phyloP scores from a whole-genome alignment of 2,797 vertebrate species.

The Orientallactaga sibirica region DNA sequence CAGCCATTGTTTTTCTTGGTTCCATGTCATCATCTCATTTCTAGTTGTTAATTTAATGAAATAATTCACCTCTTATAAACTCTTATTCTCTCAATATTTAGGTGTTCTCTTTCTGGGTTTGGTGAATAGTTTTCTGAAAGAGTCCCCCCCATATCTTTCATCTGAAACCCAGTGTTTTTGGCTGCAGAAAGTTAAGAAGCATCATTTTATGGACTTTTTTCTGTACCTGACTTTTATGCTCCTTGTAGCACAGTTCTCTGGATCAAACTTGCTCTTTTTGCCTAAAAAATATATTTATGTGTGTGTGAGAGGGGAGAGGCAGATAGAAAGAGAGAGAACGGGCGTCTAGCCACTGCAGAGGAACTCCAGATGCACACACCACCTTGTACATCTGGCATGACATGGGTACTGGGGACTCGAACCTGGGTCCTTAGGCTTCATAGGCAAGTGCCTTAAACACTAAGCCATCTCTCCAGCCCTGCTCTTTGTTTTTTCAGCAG shows the following conservation, averaged over 20 bases:
- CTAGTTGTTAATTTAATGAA: conserved; percentile 6
- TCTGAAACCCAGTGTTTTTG: background rate
- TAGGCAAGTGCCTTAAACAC: too few relatives aligned
- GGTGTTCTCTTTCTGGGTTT: background rate
- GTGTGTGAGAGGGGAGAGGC: too few relatives aligned
- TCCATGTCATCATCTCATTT: background rate
- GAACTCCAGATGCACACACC: too few relatives aligned
- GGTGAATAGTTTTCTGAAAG: background rate
- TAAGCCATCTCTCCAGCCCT: too few relatives aligned
- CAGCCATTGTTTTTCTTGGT: background rate
- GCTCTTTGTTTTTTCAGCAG: background rate
- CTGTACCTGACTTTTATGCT: background rate
- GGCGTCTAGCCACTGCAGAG: too few relatives aligned
- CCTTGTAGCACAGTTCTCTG: too few relatives aligned
- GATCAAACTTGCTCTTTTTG: background rate
- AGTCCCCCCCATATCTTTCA: background rate
- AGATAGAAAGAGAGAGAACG: too few relatives aligned
- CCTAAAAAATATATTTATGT: too few relatives aligned
- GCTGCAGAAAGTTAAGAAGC: background rate
- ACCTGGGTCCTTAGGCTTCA: too few relatives aligned
- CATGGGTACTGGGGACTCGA: too few relatives aligned
- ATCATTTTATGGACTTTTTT: background rate
- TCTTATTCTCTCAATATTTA: conserved; percentile 11
- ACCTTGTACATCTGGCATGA: too few relatives aligned
- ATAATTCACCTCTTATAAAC: background rate